phyloP scores from a whole-genome alignment of 2,888 invertebrate species.

The Atrina japonica region DNA sequence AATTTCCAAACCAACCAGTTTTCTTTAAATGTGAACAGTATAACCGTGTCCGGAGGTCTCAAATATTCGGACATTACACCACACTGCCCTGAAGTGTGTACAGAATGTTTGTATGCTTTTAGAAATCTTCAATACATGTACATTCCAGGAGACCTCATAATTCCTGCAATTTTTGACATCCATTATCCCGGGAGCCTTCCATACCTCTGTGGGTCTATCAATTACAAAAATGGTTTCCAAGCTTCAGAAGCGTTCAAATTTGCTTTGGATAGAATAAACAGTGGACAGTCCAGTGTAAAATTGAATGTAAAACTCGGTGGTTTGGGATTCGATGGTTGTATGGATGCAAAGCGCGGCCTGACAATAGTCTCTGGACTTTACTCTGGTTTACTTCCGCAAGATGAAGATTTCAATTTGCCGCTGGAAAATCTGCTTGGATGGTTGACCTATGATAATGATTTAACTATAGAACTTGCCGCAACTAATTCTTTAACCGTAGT shows the following conservation, averaged over 20 bases:
- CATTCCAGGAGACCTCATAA: conserved; percentile 70
- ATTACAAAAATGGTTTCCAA: conserved; percentile 68
- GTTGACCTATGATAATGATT: conserved; percentile 71
- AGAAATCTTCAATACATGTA: conserved; percentile 67
- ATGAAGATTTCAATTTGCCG: conserved; percentile 44
- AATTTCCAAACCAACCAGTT: conserved; percentile 48
- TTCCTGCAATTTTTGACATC: conserved; percentile 74
- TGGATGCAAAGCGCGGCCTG: conserved; percentile 60
- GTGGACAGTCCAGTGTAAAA: conserved; percentile 50
- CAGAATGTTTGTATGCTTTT: conserved; percentile 74
- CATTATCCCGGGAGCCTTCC: conserved; percentile 67
- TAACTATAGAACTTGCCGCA: conserved; percentile 66
- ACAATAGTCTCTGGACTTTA: conserved; percentile 69
- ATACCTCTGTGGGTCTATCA: conserved; percentile 67
- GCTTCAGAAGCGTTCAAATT: conserved; percentile 74
- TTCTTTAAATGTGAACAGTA: conserved; percentile 34
- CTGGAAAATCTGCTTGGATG: conserved; percentile 60
- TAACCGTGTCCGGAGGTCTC: conserved; percentile 42
- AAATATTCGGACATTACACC: conserved; percentile 38
- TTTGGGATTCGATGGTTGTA: conserved; percentile 75
- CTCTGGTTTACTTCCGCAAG: conserved; percentile 55
- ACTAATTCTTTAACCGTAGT: conserved; percentile 82
- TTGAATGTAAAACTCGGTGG: conserved; percentile 70
- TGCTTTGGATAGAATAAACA: conserved; percentile 71
- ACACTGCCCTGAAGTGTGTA: conserved; percentile 64